A percentile compares a stretch with the other conserved stretches of the same genome.
Conservation (phyloP, 1,140 invertebrate species). For the Drosophila ercepeae region DNA sequence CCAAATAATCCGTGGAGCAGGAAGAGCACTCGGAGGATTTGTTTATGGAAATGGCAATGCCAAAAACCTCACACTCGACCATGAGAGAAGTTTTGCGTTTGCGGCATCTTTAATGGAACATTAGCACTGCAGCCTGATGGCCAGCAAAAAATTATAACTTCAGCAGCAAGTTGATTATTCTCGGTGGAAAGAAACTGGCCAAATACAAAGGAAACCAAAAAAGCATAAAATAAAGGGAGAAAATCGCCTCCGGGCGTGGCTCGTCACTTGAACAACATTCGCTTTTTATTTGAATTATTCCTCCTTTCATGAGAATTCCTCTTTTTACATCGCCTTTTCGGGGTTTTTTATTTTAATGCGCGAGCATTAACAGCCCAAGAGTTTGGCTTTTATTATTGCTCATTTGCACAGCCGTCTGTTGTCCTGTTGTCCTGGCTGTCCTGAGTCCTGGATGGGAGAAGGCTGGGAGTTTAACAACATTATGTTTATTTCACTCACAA, state of each 20-base stretch:
- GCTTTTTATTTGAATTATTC: slow-evolving; percentile 70
- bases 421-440: slow-evolving; percentile 10
- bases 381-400: slow-evolving; percentile 76
- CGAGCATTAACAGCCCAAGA: slow-evolving; percentile 72
- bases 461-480: slow-evolving; percentile 31
- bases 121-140: slow-evolving; percentile 34
- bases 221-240: slow-evolving; percentile 15
- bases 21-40: slow-evolving; percentile 46
- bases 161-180: slow-evolving; percentile 64
- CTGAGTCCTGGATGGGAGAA: not conserved
- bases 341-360: slow-evolving; percentile 65
- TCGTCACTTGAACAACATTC: slow-evolving; percentile 30
- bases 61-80: slow-evolving; percentile 21
- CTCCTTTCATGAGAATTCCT: slow-evolving; percentile 32
- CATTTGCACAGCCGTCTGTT: slow-evolving; percentile 59
- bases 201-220: not conserved
- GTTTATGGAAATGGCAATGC: slow-evolving; percentile 49
- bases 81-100: slow-evolving; percentile 20
- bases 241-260: slow-evolving; percentile 25
- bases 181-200: slow-evolving; percentile 42
- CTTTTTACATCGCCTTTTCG: slow-evolving; percentile 54
- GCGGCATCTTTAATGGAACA: slow-evolving; percentile 50
- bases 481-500: slow-evolving; percentile 40
- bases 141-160: slow-evolving; percentile 35
- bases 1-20: slow-evolving; percentile 31